Conservation (phyloP, 2,797 vertebrate genomes). For the Lates japonicus region DNA sequence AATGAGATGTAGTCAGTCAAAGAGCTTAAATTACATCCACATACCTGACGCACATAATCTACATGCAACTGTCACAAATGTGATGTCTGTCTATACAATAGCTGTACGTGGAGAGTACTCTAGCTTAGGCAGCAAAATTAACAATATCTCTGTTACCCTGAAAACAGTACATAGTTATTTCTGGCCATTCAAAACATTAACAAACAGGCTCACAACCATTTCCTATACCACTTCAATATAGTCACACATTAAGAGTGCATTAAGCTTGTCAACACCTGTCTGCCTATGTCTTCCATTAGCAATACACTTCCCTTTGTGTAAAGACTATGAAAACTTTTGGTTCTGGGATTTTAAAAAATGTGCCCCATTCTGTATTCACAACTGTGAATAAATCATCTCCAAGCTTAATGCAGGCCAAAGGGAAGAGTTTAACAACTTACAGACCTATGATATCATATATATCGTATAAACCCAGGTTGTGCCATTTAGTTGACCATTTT, state of each 20-base stretch:
- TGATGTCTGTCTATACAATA: background rate
- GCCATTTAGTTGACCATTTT: background rate
- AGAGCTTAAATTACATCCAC: background rate
- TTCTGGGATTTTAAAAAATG: background rate
- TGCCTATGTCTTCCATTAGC: background rate
- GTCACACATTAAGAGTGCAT: background rate
- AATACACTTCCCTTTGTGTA: background rate
- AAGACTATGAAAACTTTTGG: background rate
- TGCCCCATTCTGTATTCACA: background rate
- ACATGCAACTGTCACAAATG: background rate
- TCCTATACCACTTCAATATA: background rate
- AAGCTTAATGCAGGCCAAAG: background rate
- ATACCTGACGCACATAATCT: background rate
- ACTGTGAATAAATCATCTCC: background rate
- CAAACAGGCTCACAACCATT: background rate
- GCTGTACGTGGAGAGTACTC: background rate
- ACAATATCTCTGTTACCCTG: background rate
- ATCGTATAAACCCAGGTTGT: background rate
- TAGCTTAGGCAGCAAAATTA: background rate
- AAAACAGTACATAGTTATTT: background rate
- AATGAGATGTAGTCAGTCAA: background rate
- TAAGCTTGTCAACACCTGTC: background rate
- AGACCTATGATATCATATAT: background rate
- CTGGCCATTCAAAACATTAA: background rate
- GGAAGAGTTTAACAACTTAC: background rate